Evolutionary conservation across 2,797 vertebrate species (phyloP).

Genomic region (Falco columbarius): DNA sequence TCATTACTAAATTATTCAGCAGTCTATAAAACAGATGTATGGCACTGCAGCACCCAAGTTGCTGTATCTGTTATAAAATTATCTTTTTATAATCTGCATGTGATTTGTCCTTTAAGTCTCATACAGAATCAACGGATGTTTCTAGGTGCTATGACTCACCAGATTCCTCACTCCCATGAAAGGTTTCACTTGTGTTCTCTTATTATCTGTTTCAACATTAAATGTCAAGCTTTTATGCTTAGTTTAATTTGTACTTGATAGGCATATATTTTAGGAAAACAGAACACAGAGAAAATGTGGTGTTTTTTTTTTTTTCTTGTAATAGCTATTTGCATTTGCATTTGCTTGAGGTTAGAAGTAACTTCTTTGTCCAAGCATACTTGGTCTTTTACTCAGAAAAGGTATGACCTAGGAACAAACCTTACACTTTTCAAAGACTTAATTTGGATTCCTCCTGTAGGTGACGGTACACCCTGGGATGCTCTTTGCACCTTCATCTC

Average conservation of each 20-base stretch:
- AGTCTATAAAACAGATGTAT: constrained; percentile 69
- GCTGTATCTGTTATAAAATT: not conserved
- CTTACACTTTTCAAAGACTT: not conserved
- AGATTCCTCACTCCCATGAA: not conserved
- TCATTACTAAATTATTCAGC: constrained; percentile 75
- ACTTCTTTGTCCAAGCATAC: not conserved
- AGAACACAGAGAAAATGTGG: not conserved
- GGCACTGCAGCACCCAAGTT: constrained; percentile 36
- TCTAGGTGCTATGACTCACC: constrained; percentile 40
- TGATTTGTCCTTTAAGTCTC: not conserved
- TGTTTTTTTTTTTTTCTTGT: not conserved
- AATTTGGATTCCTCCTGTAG: not conserved
- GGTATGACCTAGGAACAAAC: not conserved
- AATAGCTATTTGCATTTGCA: not conserved
- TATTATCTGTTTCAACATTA: constrained; percentile 22
- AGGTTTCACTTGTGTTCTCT: not conserved
- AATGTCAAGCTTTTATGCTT: constrained; percentile 29
- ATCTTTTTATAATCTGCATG: not conserved
- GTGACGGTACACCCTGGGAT: not conserved
- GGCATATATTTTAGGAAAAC: constrained; percentile 1
- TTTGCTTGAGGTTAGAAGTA: not conserved
- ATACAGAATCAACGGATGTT: not conserved
- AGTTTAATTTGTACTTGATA: constrained; percentile 37
- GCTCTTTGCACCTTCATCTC: not conserved
- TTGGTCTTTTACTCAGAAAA: not conserved